Percentiles rank a stretch among this genome's conserved stretches.
These are phyloP conservation scores for Epirrita christyi DNA, from an alignment of 2,888 invertebrate genomes.

Conservation along the genomic window DNA sequence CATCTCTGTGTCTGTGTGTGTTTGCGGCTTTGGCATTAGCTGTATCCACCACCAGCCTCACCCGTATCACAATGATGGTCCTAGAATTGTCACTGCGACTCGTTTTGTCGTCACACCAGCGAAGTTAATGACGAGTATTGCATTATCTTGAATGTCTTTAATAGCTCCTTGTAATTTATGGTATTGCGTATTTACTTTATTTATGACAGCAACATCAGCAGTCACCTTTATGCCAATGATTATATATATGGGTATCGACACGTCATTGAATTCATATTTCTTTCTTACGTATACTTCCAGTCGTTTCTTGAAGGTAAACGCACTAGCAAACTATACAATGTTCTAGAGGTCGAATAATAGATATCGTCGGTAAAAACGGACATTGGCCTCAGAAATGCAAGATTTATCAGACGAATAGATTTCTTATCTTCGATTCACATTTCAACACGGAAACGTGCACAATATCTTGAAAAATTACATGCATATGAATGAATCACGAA, in stretches of 20 bases:
- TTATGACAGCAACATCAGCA: constrained; percentile 5
- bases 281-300: constrained; percentile 3
- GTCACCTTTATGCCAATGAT: constrained; percentile 16
- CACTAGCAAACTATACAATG: not conserved
- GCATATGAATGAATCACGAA: constrained; percentile 19
- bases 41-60: too few species aligned
- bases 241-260: constrained; percentile 12
- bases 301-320: constrained; percentile 13
- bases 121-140: too few species aligned
- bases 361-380: constrained; percentile 9
- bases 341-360: constrained; percentile 14
- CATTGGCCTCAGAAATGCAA: constrained; percentile 12
- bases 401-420: constrained; percentile 17
- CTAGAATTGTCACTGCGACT: too few species aligned
- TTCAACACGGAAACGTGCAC: constrained; percentile 18
- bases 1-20: too few species aligned
- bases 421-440: constrained; percentile 20
- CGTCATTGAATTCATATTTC: constrained; percentile 19
- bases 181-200: constrained; percentile 7
- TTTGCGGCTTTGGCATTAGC: too few species aligned
- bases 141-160: not conserved
- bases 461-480: constrained; percentile 22
- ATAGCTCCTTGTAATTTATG: too few species aligned
- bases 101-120: too few species aligned
- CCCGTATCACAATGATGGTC: too few species aligned